phyloP scores from a whole-genome alignment of 2,888 invertebrate species.

The Gymnoscelis rufifasciata region DNA sequence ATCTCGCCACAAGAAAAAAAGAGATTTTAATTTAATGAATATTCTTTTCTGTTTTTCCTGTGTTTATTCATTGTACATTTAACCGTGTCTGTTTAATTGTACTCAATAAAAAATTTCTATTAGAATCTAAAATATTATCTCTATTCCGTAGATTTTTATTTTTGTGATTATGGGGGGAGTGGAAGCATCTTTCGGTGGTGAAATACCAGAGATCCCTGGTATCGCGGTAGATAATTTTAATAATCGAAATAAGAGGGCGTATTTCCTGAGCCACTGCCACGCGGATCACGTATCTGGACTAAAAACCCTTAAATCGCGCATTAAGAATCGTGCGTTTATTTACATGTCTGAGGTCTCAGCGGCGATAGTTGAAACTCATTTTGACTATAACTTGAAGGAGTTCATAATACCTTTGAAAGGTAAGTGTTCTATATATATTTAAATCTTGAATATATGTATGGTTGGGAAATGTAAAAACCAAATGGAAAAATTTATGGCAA shows the following conservation, averaged over 20 bases:
- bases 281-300: slow-evolving; percentile 81
- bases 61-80: too few relatives aligned
- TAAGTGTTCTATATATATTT: slow-evolving; percentile 27
- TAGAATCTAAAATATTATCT: too few relatives aligned
- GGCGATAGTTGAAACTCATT: slow-evolving; percentile 33
- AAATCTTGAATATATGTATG: too few relatives aligned
- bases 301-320: slow-evolving; percentile 10
- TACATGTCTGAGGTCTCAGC: slow-evolving; percentile 45
- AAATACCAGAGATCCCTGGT: slow-evolving; percentile 79
- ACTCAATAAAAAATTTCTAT: too few relatives aligned
- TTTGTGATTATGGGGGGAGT: too few relatives aligned
- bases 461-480: too few relatives aligned
- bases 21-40: too few relatives aligned
- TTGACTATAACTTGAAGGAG: slow-evolving; percentile 21
- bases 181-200: slow-evolving; percentile 74
- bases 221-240: slow-evolving; percentile 81
- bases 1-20: too few relatives aligned
- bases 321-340: slow-evolving; percentile 35
- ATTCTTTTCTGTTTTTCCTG: too few relatives aligned
- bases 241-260: slow-evolving; percentile 62
- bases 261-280: slow-evolving; percentile 84
- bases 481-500: too few relatives aligned
- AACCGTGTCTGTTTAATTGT: too few relatives aligned
- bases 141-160: too few relatives aligned
- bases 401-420: slow-evolving; percentile 41